Percentiles rank a stretch among this genome's conserved stretches.
These are phyloP conservation scores for Synanthedon andrenaeformis DNA, from an alignment of 2,888 invertebrate species.

Conservation along the genomic window DNA sequence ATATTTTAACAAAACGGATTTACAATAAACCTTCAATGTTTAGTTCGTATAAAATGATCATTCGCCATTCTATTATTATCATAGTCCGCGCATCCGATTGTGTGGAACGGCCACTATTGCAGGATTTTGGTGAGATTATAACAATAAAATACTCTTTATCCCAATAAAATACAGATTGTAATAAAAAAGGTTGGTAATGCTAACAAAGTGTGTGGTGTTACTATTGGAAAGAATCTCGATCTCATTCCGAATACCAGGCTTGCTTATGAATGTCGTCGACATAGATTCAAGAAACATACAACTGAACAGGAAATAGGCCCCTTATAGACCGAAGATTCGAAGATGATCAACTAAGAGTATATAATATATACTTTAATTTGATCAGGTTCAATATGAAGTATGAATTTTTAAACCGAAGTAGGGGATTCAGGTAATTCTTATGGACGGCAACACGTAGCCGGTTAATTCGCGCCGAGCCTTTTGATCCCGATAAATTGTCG, in stretches of 20 bases:
- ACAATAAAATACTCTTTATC: constrained; percentile 19
- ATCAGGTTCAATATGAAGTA: too few species aligned
- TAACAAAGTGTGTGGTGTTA: neutral
- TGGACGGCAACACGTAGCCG: constrained; percentile 20
- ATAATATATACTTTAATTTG: too few species aligned
- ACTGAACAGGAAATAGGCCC: too few species aligned
- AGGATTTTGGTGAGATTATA: constrained; percentile 4
- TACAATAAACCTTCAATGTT: neutral
- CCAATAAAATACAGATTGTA: constrained; percentile 18
- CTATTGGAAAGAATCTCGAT: too few species aligned
- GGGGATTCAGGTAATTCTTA: constrained; percentile 25
- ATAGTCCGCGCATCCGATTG: neutral
- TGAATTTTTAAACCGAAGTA: too few species aligned
- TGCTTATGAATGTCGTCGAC: too few species aligned
- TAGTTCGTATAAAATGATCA: neutral
- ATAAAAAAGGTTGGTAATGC: constrained; percentile 9
- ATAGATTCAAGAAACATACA: too few species aligned
- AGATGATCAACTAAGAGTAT: too few species aligned
- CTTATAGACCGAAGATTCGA: too few species aligned
- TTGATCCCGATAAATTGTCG: constrained; percentile 19
- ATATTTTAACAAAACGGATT: too few species aligned
- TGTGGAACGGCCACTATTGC: neutral
- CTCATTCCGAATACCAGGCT: too few species aligned
- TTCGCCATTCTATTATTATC: neutral
- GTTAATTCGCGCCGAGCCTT: constrained; percentile 10